Conservation (phyloP, 2,113 vertebrate species). For the Synchiropus splendidus region DNA sequence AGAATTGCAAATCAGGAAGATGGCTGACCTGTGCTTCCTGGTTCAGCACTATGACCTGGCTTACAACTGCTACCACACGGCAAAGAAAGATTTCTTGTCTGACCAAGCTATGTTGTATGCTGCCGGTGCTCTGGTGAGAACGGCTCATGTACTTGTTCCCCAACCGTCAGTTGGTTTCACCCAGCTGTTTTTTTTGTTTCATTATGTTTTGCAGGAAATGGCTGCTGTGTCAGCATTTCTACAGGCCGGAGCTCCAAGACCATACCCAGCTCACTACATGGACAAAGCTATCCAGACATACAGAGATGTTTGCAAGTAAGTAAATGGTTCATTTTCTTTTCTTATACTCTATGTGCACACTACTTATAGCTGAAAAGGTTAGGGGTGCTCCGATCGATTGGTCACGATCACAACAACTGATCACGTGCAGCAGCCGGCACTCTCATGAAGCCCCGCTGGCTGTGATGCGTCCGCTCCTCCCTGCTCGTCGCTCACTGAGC, state of each 20-base stretch:
- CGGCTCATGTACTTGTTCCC: neutral
- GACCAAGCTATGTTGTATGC: slow-evolving; percentile 98
- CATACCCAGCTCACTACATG: slow-evolving; percentile 96
- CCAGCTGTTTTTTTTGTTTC: neutral
- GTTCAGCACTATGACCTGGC: slow-evolving; percentile 97
- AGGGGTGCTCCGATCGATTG: no score
- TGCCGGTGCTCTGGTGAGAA: slow-evolving; percentile 90
- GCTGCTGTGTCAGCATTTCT: slow-evolving; percentile 94
- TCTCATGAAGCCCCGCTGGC: no score
- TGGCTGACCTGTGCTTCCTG: slow-evolving; percentile 97
- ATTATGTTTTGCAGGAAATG: slow-evolving; percentile 80
- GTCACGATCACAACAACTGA: no score
- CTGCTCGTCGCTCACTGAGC: no score
- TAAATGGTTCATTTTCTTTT: no score
- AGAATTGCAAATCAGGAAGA: slow-evolving; percentile 95
- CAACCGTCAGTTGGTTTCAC: no score
- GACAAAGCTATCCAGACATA: slow-evolving; percentile 96
- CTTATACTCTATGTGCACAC: no score
- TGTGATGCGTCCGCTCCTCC: no score
- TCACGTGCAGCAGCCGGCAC: no score
- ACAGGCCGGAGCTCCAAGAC: slow-evolving; percentile 82
- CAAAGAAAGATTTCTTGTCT: slow-evolving; percentile 96
- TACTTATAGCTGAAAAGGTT: no score
- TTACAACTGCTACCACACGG: slow-evolving; percentile 96
- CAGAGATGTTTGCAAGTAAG: slow-evolving; percentile 91